These are phyloP conservation scores for Bruchidius siliquastri DNA, from an alignment of 2,888 invertebrate genomes.

Conservation along the genomic window DNA sequence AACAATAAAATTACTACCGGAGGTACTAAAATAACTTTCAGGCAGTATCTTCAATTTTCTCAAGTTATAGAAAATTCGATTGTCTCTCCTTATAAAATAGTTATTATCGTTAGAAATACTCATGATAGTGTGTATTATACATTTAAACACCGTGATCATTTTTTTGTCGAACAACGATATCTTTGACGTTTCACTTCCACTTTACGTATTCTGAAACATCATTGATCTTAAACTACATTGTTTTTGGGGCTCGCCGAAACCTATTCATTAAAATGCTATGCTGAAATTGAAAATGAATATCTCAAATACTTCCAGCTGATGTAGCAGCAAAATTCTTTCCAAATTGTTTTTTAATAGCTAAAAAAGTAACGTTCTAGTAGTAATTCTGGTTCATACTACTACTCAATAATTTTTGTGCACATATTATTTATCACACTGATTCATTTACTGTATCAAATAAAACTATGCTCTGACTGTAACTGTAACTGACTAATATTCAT, in stretches of 20 bases:
- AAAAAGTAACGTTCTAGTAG: too few relatives aligned
- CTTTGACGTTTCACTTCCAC: background rate
- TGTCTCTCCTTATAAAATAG: slow-evolving; percentile 33
- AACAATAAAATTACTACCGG: background rate
- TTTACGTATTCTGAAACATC: background rate
- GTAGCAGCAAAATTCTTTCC: too few relatives aligned
- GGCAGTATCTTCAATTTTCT: background rate
- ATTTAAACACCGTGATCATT: background rate
- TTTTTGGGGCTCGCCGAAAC: background rate
- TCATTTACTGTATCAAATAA: too few relatives aligned
- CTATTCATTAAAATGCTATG: background rate
- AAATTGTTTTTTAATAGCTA: too few relatives aligned
- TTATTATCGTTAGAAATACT: slow-evolving; percentile 34
- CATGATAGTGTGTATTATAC: slow-evolving; percentile 11
- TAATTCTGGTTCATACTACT: too few relatives aligned
- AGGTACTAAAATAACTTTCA: background rate
- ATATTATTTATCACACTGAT: too few relatives aligned
- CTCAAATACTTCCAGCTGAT: too few relatives aligned
- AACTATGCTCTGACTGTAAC: too few relatives aligned
- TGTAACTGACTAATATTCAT: too few relatives aligned
- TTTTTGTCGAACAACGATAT: slow-evolving; percentile 11
- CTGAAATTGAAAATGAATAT: too few relatives aligned
- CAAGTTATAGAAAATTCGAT: slow-evolving; percentile 17
- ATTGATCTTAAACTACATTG: background rate
- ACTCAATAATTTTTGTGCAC: too few relatives aligned